Percentiles rank a stretch among this genome's conserved stretches.
These are phyloP conservation scores for Drosophila auraria DNA, from an alignment of 1,140 invertebrate genomes.

Conservation along the genomic window DNA sequence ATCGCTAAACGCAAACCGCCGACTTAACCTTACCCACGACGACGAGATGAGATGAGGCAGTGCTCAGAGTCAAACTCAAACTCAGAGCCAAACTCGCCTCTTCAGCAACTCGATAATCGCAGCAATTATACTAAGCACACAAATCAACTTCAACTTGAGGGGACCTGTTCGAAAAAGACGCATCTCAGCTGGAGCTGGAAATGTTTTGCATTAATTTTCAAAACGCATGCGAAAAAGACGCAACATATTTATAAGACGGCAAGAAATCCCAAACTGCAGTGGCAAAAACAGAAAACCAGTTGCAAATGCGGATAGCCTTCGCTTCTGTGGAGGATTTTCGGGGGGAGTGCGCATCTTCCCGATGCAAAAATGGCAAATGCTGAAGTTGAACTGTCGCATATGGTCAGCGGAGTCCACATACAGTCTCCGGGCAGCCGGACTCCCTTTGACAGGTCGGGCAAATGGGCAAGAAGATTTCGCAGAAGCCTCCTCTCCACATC, in stretches of 20 bases:
- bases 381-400: conserved; percentile 68
- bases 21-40: conserved; percentile 63
- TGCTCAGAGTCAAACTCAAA: conserved; percentile 4
- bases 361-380: conserved; percentile 58
- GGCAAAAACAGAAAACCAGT: conserved; percentile 62
- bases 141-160: conserved; percentile 63
- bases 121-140: conserved; percentile 73
- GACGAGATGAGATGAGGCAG: conserved; percentile 6
- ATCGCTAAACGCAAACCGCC: conserved; percentile 64
- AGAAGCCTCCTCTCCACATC: conserved; percentile 40
- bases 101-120: conserved; percentile 59
- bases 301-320: conserved; percentile 66
- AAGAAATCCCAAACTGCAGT: conserved; percentile 46
- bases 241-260: conserved; percentile 38
- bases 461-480: conserved; percentile 53
- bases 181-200: conserved; percentile 32
- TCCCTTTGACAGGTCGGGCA: conserved; percentile 24
- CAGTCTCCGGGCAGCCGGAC: conserved; percentile 2
- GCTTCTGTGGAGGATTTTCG: conserved; percentile 5
- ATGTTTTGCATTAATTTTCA: conserved; percentile 63
- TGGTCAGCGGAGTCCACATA: conserved; percentile 4
- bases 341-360: conserved; percentile 32
- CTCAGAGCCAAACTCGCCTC: conserved; percentile 28
- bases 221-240: conserved; percentile 54
- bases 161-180: conserved; percentile 25